Evolutionary conservation across 2,888 invertebrate genomes (phyloP).

Genomic region (Aleiodes alternator): DNA sequence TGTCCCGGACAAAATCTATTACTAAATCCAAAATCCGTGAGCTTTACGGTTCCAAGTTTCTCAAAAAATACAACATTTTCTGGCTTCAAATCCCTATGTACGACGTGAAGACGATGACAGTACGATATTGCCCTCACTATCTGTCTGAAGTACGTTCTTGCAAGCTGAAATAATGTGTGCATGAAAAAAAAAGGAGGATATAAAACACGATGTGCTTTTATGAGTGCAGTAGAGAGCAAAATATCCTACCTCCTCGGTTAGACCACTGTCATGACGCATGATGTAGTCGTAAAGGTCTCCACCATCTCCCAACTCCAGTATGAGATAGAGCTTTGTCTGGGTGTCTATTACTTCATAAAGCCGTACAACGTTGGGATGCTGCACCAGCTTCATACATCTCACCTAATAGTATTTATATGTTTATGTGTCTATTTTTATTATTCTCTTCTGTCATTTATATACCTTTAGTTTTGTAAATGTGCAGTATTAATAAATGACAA

Average conservation of each 20-base stretch:
- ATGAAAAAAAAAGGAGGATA: slow-evolving; percentile 24
- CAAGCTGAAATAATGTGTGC: slow-evolving; percentile 77
- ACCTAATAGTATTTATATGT: slow-evolving; percentile 77
- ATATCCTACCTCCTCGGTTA: slow-evolving; percentile 79
- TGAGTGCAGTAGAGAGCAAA: slow-evolving; percentile 26
- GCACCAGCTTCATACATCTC: slow-evolving; percentile 98
- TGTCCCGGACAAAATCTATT: slow-evolving; percentile 97
- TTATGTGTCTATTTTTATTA: slow-evolving; percentile 32
- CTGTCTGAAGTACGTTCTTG: slow-evolving; percentile 95
- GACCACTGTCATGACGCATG: slow-evolving; percentile 94
- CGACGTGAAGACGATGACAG: slow-evolving; percentile 94
- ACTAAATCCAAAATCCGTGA: slow-evolving; percentile 99
- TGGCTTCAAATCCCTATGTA: slow-evolving; percentile 97
- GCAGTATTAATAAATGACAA: slow-evolving; percentile 9
- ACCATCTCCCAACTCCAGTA: slow-evolving; percentile 98
- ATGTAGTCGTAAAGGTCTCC: slow-evolving; percentile 99
- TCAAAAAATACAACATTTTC: slow-evolving; percentile 99
- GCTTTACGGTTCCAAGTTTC: slow-evolving; percentile 96
- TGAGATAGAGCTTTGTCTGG: slow-evolving; percentile 96
- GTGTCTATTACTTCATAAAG: slow-evolving; percentile 99
- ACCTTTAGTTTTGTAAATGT: slow-evolving; percentile 8
- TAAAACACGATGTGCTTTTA: slow-evolving; percentile 15
- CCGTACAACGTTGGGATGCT: slow-evolving; percentile 98
- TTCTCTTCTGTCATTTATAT: slow-evolving; percentile 19
- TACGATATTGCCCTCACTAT: slow-evolving; percentile 98